Percentiles rank a stretch among this genome's conserved stretches.
Evolutionary conservation across 2,113 vertebrate species (phyloP).

Genomic region (Microcebus ravelobensis): DNA sequence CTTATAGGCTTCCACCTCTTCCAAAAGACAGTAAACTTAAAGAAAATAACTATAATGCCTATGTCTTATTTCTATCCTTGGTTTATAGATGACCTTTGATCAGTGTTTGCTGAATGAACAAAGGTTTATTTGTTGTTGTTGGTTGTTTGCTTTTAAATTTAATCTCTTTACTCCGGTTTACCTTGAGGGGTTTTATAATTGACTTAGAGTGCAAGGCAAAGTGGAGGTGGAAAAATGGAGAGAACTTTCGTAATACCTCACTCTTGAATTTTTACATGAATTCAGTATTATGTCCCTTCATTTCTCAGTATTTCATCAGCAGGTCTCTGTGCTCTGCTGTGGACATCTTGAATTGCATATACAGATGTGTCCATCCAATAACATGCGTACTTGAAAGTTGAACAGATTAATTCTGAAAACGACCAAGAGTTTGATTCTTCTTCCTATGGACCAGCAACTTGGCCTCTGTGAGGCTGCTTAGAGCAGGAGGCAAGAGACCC

Average conservation of each 20-base stretch:
- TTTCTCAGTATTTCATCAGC: not conserved
- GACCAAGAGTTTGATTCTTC: not conserved
- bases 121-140: not conserved
- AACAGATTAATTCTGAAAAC: not conserved
- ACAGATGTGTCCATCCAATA: not conserved
- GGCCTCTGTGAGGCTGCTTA: not conserved
- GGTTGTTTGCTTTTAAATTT: not conserved
- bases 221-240: not conserved
- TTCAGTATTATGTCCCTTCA: not conserved
- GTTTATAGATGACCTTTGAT: not conserved
- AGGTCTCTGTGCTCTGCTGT: not conserved
- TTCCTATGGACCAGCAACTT: not conserved
- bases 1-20: not conserved
- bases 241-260: not conserved
- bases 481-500: not conserved
- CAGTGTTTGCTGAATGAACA: not conserved
- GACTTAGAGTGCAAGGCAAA: not conserved
- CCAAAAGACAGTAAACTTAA: not conserved
- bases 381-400: not conserved
- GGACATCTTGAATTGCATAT: not conserved
- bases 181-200: not conserved
- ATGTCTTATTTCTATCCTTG: not conserved
- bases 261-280: not conserved
- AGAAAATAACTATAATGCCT: not conserved
- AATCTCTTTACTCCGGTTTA: not conserved